Evolutionary conservation across 1,140 invertebrate species (phyloP).

Genomic region (Cataglyphis hispanica): DNA sequence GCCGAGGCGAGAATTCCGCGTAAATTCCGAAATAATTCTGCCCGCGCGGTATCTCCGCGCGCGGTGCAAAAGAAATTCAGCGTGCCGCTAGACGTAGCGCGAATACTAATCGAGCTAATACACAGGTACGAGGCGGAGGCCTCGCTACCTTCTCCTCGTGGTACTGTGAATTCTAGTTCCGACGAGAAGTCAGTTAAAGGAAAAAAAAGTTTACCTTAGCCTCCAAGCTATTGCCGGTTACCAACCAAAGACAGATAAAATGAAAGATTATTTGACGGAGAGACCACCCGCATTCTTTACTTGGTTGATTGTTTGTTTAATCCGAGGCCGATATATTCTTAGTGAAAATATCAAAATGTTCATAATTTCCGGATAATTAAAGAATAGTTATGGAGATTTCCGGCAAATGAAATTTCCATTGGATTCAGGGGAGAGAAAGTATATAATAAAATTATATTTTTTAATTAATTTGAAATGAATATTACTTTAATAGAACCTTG

Average conservation of each 20-base stretch:
- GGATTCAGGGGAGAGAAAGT: not conserved
- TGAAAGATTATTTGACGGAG: not conserved
- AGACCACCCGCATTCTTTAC: not conserved
- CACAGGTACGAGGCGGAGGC: constrained; percentile 9
- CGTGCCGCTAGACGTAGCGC: constrained; percentile 43
- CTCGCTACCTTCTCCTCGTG: not conserved
- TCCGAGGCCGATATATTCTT: not conserved
- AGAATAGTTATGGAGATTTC: not conserved
- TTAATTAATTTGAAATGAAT: not conserved
- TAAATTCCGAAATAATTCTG: constrained; percentile 64
- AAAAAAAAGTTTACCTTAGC: not conserved
- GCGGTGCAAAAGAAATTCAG: constrained; percentile 35
- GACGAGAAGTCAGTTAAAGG: not conserved
- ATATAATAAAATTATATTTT: not conserved
- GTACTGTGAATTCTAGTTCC: constrained; percentile 18
- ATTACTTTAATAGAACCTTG: not conserved
- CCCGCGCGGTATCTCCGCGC: constrained; percentile 29
- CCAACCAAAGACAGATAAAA: not conserved
- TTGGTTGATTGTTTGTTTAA: not conserved
- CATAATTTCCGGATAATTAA: not conserved
- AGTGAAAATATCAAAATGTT: not conserved
- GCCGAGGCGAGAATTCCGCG: constrained; percentile 51
- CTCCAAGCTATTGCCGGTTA: not conserved
- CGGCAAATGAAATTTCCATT: not conserved
- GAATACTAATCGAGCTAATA: constrained; percentile 58